Conservation (phyloP, 2,888 invertebrate genomes). For the Nomada fucata region DNA sequence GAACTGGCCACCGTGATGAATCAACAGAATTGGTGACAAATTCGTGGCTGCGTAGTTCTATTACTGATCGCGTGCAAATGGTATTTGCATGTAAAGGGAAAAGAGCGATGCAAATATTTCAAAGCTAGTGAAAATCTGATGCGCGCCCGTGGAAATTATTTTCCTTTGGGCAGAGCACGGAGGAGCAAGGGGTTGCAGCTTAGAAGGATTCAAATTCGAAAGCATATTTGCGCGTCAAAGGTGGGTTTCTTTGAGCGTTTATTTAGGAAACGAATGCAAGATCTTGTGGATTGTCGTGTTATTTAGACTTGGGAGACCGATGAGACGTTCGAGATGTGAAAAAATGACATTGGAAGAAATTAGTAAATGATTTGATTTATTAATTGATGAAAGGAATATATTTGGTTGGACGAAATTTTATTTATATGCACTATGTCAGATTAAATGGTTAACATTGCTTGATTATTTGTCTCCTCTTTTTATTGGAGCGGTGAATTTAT, state of each 20-base stretch:
- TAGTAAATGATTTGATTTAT: too few relatives aligned
- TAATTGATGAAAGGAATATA: too few relatives aligned
- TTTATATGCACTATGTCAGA: too few relatives aligned
- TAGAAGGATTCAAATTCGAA: not conserved
- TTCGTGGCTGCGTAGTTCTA: conserved; percentile 34
- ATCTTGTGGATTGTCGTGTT: not conserved
- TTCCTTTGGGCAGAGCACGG: not conserved
- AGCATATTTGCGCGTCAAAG: not conserved
- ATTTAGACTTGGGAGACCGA: too few relatives aligned
- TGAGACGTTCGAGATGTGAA: too few relatives aligned
- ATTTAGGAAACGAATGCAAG: not conserved
- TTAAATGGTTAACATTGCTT: too few relatives aligned
- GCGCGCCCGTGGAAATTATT: not conserved
- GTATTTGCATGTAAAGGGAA: not conserved
- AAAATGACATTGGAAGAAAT: too few relatives aligned
- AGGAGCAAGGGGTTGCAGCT: not conserved
- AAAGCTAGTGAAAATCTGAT: not conserved
- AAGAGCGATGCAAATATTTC: conserved; percentile 4
- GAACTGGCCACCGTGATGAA: conserved; percentile 32
- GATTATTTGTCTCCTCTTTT: too few relatives aligned
- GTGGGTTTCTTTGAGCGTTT: not conserved
- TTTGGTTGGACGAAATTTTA: too few relatives aligned
- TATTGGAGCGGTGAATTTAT: too few relatives aligned
- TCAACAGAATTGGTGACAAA: conserved; percentile 40
- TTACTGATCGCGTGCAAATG: conserved; percentile 36